phyloP scores from a whole-genome alignment of 92 coral and sea anemone species.

The Epizoanthus scotinus region DNA sequence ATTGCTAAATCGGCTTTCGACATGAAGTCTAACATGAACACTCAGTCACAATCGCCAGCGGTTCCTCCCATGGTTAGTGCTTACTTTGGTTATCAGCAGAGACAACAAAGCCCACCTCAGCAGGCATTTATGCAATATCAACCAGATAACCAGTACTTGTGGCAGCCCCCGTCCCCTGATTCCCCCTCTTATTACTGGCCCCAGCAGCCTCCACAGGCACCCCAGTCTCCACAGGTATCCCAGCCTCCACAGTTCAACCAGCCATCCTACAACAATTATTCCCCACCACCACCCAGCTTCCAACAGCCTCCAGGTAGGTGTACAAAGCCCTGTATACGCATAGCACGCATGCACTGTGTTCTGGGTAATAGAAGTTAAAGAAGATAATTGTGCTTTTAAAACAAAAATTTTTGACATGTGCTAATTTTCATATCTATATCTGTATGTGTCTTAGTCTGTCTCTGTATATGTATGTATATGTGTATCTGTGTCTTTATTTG shows the following conservation, averaged over 20 bases:
- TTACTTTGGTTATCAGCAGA: slow-evolving; percentile 22
- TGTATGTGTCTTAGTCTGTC: too few relatives aligned
- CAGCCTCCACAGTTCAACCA: slow-evolving; percentile 20
- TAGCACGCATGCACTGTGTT: too few relatives aligned
- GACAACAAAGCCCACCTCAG: slow-evolving; percentile 17
- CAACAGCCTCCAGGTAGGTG: slow-evolving; percentile 17
- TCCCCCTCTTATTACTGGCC: slow-evolving; percentile 29
- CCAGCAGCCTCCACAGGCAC: slow-evolving; percentile 14
- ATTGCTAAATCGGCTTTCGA: neutral
- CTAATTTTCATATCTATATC: too few relatives aligned
- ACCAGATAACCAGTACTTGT: slow-evolving; percentile 24
- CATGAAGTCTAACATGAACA: slow-evolving; percentile 14
- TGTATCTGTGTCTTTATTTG: neutral
- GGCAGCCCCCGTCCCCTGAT: slow-evolving; percentile 30
- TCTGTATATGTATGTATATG: too few relatives aligned
- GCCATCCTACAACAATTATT: neutral
- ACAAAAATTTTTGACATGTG: too few relatives aligned
- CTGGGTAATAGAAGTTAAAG: too few relatives aligned
- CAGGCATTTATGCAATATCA: slow-evolving; percentile 28
- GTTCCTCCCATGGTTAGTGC: slow-evolving; percentile 20
- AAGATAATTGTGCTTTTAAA: too few relatives aligned
- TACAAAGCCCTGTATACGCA: neutral
- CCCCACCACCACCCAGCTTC: neutral
- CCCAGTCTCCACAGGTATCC: neutral
- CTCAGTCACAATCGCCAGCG: neutral